phyloP scores from a whole-genome alignment of 1,140 invertebrate genomes.

The Phenacoccus solenopsis region DNA sequence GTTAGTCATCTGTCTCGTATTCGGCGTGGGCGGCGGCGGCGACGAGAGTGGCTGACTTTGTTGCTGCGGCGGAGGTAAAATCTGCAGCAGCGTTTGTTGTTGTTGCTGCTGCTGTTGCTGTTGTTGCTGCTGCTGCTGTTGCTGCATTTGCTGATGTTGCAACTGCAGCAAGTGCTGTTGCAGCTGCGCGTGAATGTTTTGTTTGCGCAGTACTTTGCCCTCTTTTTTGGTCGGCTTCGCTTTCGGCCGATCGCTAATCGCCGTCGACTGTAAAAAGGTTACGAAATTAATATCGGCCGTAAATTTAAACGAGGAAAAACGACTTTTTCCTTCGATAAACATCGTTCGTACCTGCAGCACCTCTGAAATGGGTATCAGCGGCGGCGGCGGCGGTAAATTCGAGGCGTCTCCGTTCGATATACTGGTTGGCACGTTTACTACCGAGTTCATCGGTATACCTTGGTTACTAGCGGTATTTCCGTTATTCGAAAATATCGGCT shows the following conservation, averaged over 20 bases:
- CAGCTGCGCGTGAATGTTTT: constrained; percentile 9
- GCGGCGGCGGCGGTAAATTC: background rate
- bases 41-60: constrained; percentile 33
- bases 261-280: constrained; percentile 45
- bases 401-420: background rate
- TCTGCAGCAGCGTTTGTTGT: constrained; percentile 32
- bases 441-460: background rate
- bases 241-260: constrained; percentile 64
- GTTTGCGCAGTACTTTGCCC: constrained; percentile 32
- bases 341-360: background rate
- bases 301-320: no score
- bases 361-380: background rate
- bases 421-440: background rate
- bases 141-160: constrained; percentile 30
- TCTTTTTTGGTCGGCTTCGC: constrained; percentile 64
- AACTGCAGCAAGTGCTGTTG: background rate
- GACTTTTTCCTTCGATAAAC: no score
- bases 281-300: background rate
- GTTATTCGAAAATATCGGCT: background rate
- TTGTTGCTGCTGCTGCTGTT: constrained; percentile 32
- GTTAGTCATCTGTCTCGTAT: constrained; percentile 6
- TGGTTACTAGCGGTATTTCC: background rate
- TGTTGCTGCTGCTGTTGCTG: constrained; percentile 30
- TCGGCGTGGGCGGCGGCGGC: constrained; percentile 34
- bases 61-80: constrained; percentile 24